These are phyloP conservation scores for Ypsolopha scabrella DNA, from an alignment of 2,888 invertebrate species.

Conservation along the genomic window DNA sequence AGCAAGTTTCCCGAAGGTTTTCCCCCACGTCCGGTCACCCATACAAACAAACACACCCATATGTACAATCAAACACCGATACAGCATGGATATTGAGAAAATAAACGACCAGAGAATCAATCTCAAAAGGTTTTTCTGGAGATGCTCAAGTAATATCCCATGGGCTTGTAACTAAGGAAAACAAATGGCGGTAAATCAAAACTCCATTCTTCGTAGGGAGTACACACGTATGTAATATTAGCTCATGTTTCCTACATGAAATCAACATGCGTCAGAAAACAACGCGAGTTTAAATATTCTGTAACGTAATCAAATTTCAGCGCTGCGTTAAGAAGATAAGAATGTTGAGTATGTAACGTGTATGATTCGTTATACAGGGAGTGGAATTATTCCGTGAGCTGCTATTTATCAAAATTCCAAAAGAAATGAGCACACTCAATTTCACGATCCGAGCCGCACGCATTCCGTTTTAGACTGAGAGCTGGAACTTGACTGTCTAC, in stretches of 20 bases:
- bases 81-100: neutral
- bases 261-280: slow-evolving; percentile 40
- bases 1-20: slow-evolving; percentile 30
- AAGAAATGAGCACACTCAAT: slow-evolving; percentile 30
- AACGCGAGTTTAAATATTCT: slow-evolving; percentile 63
- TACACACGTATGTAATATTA: slow-evolving; percentile 25
- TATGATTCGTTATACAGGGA: slow-evolving; percentile 40
- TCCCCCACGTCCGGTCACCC: slow-evolving; percentile 13
- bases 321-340: slow-evolving; percentile 61
- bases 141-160: slow-evolving; percentile 17
- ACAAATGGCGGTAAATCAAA: slow-evolving; percentile 3
- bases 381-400: slow-evolving; percentile 47
- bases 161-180: neutral
- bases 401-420: slow-evolving; percentile 58
- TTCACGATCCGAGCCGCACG: slow-evolving; percentile 21
- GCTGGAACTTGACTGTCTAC: neutral
- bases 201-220: neutral
- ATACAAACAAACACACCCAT: neutral
- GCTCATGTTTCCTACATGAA: slow-evolving; percentile 20
- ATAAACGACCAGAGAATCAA: neutral
- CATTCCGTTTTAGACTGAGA: slow-evolving; percentile 6
- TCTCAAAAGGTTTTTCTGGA: neutral
- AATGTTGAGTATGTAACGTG: slow-evolving; percentile 35
- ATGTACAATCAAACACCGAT: too few species aligned
- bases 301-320: slow-evolving; percentile 53